These are phyloP conservation scores for Drosophila repleta DNA, from an alignment of 1,140 invertebrate genomes.

Conservation along the genomic window DNA sequence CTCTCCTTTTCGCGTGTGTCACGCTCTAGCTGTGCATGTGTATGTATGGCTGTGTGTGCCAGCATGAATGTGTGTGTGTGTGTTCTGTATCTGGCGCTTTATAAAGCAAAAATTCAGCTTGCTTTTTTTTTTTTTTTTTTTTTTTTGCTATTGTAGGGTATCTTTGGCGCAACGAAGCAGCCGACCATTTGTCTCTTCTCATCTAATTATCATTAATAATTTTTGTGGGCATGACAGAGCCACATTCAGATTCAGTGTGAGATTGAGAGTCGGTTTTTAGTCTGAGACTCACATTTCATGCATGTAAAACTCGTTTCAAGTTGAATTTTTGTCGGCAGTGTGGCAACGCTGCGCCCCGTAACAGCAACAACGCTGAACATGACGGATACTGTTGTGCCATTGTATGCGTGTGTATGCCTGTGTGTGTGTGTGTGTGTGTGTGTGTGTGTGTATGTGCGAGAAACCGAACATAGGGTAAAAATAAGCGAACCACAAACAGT, in stretches of 20 bases:
- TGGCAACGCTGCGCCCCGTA: conserved; percentile 40
- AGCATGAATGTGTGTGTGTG: background rate
- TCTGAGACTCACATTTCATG: conserved; percentile 38
- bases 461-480: conserved; percentile 64
- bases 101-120: conserved; percentile 12
- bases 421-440: conserved; percentile 30
- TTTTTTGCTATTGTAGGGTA: conserved; percentile 45
- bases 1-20: conserved; percentile 31
- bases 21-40: conserved; percentile 23
- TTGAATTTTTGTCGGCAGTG: conserved; percentile 34
- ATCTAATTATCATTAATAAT: conserved; percentile 51
- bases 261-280: conserved; percentile 15
- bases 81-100: conserved; percentile 32
- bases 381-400: conserved; percentile 46
- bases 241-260: conserved; percentile 27
- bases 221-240: conserved; percentile 29
- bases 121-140: too few relatives aligned
- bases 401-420: conserved; percentile 17
- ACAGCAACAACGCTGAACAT: conserved; percentile 33
- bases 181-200: conserved; percentile 35
- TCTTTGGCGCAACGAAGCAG: conserved; percentile 23
- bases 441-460: conserved; percentile 31
- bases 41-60: background rate
- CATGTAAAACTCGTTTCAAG: conserved; percentile 52
- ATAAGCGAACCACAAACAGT: conserved; percentile 67